Conservation (phyloP, 2,113 vertebrate genomes). For the Bujurquina vittata region DNA sequence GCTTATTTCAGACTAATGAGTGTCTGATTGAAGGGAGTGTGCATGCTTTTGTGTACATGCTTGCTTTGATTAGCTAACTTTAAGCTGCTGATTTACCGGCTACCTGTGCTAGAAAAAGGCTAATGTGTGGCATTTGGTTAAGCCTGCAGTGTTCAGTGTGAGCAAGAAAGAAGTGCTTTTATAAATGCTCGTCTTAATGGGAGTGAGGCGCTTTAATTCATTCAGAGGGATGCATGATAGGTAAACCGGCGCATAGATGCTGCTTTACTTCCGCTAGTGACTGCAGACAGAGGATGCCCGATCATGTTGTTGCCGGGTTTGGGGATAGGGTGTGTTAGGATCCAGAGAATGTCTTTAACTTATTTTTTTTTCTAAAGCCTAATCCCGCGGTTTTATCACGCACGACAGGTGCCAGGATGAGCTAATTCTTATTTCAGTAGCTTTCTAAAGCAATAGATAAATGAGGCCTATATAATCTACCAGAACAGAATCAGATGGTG, state of each 20-base stretch:
- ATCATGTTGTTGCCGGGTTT: not conserved
- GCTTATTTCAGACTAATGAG: slow-evolving; percentile 3
- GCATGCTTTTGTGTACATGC: slow-evolving; percentile 68
- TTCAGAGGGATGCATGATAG: not conserved
- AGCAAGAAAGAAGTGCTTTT: not conserved
- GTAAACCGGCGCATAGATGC: slow-evolving; percentile 16
- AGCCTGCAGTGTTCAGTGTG: too few relatives aligned
- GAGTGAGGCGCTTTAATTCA: not conserved
- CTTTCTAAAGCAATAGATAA: not conserved
- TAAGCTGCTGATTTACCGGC: slow-evolving; percentile 54
- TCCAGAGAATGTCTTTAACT: not conserved
- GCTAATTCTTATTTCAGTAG: not conserved
- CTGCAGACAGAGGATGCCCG: slow-evolving; percentile 16
- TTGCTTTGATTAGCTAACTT: slow-evolving; percentile 55
- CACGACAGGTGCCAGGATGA: not conserved
- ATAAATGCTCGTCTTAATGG: not conserved
- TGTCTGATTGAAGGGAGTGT: slow-evolving; percentile 20
- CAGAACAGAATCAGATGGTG: not conserved
- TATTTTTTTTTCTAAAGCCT: not conserved
- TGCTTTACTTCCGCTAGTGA: slow-evolving; percentile 29
- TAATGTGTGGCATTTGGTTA: not conserved
- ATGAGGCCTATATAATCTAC: not conserved
- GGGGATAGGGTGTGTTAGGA: not conserved
- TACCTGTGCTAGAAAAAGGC: slow-evolving; percentile 21
- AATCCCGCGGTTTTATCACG: not conserved